Percentiles rank a stretch among this genome's conserved stretches.
phyloP scores from a whole-genome alignment of 2,113 vertebrate genomes.

The Cynopterus brachyotis region DNA sequence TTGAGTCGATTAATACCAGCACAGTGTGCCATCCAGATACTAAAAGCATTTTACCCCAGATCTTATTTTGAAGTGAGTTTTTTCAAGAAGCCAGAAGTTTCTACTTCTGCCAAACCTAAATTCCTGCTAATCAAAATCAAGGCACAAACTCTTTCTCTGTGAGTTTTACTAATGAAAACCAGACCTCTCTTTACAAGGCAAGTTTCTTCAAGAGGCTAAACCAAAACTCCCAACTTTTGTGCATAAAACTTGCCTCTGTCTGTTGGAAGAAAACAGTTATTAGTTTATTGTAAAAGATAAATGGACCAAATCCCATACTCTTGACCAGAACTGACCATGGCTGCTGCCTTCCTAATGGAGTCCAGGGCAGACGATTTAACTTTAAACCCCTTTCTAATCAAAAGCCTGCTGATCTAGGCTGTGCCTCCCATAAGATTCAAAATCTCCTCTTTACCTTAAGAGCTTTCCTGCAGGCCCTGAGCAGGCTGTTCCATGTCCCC shows the following conservation, averaged over 20 bases:
- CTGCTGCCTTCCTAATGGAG: not conserved
- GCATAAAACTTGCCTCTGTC: not conserved
- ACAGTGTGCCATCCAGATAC: not conserved
- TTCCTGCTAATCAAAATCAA: slow-evolving; percentile 45
- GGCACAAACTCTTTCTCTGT: not conserved
- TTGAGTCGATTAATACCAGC: not conserved
- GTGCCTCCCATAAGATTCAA: not conserved
- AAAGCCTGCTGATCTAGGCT: not conserved
- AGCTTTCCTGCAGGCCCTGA: not conserved
- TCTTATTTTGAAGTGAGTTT: slow-evolving; percentile 34
- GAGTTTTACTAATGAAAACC: slow-evolving; percentile 26
- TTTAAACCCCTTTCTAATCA: not conserved
- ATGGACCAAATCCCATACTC: not conserved
- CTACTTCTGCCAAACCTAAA: not conserved
- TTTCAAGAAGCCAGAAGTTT: slow-evolving; percentile 34
- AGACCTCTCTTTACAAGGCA: not conserved
- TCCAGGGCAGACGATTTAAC: not conserved
- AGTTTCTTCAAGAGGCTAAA: not conserved
- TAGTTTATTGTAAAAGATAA: not conserved
- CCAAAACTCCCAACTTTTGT: not conserved
- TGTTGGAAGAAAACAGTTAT: not conserved
- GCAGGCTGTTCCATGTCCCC: too few relatives aligned
- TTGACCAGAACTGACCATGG: not conserved
- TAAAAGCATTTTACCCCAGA: not conserved
- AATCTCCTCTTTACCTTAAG: not conserved